phyloP scores from a whole-genome alignment of 2,888 invertebrate genomes.

The Exephanes ischioxanthus region DNA sequence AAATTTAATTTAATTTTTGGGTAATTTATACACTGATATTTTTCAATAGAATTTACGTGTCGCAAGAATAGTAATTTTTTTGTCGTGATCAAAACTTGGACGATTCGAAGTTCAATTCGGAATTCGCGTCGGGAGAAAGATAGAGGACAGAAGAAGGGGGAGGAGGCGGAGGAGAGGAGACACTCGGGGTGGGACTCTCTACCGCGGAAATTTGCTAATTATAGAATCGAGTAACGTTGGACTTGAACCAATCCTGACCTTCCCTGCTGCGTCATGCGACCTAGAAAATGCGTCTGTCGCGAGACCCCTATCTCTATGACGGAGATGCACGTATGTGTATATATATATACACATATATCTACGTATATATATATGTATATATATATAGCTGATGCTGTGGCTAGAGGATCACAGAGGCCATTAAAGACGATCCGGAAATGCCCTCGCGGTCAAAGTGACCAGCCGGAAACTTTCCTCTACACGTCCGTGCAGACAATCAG shows the following conservation, averaged over 20 bases:
- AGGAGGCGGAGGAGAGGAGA: constrained; percentile 18
- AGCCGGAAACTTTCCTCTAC: not conserved
- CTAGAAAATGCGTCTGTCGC: constrained; percentile 79
- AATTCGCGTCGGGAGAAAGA: constrained; percentile 22
- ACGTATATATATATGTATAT: not conserved
- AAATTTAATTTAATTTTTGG: too few relatives aligned
- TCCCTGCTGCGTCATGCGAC: constrained; percentile 81
- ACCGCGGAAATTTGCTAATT: constrained; percentile 80
- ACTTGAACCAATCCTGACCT: constrained; percentile 84
- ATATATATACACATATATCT: too few relatives aligned
- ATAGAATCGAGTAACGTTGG: constrained; percentile 81
- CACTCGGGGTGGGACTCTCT: constrained; percentile 54
- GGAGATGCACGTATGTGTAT: constrained; percentile 35
- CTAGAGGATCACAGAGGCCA: constrained; percentile 22
- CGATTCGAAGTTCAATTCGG: not conserved
- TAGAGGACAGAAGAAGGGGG: constrained; percentile 25
- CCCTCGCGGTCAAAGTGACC: constrained; percentile 37
- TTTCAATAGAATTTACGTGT: too few relatives aligned
- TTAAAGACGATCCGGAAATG: constrained; percentile 58
- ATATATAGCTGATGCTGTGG: constrained; percentile 12
- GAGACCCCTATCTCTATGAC: constrained; percentile 35
- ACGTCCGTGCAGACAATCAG: not conserved
- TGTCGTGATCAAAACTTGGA: not conserved
- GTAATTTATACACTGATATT: too few relatives aligned
- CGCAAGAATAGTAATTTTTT: too few relatives aligned